Percentiles rank a stretch among this genome's conserved stretches.
Conservation (phyloP, 2,888 invertebrate genomes). For the Netelia melanura region DNA sequence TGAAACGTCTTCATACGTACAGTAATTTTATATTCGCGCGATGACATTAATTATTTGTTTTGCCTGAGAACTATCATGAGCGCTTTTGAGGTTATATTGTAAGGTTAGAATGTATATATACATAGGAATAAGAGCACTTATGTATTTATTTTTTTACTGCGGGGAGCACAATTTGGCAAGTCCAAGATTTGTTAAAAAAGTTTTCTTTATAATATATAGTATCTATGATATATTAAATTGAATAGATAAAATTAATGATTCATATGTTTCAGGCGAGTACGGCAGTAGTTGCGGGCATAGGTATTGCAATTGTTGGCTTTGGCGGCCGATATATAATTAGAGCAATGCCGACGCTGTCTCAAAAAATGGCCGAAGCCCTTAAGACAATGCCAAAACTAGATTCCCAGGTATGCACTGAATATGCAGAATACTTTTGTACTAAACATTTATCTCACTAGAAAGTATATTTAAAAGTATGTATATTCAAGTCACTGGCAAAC, state of each 20-base stretch:
- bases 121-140: background rate
- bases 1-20: background rate
- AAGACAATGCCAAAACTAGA: conserved; percentile 93
- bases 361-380: conserved; percentile 91
- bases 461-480: conserved; percentile 8
- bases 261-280: conserved; percentile 88
- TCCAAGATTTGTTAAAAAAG: background rate
- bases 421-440: conserved; percentile 16
- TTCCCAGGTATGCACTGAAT: conserved; percentile 85
- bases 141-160: background rate
- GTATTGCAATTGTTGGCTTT: conserved; percentile 96
- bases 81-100: conserved; percentile 43
- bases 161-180: background rate
- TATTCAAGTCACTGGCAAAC: conserved; percentile 88
- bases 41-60: background rate
- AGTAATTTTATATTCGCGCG: background rate
- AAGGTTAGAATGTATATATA: conserved; percentile 18
- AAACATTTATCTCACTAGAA: background rate
- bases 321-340: conserved; percentile 92
- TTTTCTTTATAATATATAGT: background rate
- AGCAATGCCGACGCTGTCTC: conserved; percentile 91
- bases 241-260: background rate
- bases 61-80: background rate
- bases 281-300: conserved; percentile 93
- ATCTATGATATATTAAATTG: background rate